Evolutionary conservation across 2,888 invertebrate genomes (phyloP), one percentile per base, ranked within the genome.

Genomic region (Marronus borbonicus): DNA sequence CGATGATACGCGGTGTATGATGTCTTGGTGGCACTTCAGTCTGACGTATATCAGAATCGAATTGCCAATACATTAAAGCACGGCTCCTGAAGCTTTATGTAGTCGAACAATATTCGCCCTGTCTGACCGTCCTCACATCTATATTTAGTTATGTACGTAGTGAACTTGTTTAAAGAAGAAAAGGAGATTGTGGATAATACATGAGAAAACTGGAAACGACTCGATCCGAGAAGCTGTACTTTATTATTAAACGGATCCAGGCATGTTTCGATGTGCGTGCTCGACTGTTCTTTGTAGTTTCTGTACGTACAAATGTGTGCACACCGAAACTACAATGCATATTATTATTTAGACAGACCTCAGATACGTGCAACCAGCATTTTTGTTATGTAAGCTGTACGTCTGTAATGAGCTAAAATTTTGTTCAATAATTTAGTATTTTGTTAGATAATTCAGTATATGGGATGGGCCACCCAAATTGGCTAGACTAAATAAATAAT

Each of bases 51-150:
- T 24, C 50, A 68, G 20, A 52, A 68, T 68, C 50, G 68, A 68
- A 49, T 55, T 58, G 55, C 39, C 72, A 36, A 58, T n/a, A 72
- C 58, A 72, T 72, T 72, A 72, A 58, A 72, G 58, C 62, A 62
- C 14, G 24, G 62, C 24, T 62, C 31, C 62, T 14, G 24, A 1
- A 28, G 12, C 31, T 62, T 31, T 14, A 31, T 28, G 28, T 62
- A 62, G 28, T 62, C 31, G 31, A 31, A 62, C 62, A 62, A 31
- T 24, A 62, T 62, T 58, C 17, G 17, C 31, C 14, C 31, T 31
- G 14, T 31, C 10, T 14, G 28, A 36, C 12, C 12, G 10, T 14
- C 14, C 28, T 14, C 31, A 14, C 24, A 4, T 62, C 31, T 62
- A 62, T 62, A 12, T 62, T 62, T 31, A 28, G 62, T 62, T 62